Evolutionary conservation across 2,113 vertebrate species (phyloP).

Genomic region (Dermatemys mawii): DNA sequence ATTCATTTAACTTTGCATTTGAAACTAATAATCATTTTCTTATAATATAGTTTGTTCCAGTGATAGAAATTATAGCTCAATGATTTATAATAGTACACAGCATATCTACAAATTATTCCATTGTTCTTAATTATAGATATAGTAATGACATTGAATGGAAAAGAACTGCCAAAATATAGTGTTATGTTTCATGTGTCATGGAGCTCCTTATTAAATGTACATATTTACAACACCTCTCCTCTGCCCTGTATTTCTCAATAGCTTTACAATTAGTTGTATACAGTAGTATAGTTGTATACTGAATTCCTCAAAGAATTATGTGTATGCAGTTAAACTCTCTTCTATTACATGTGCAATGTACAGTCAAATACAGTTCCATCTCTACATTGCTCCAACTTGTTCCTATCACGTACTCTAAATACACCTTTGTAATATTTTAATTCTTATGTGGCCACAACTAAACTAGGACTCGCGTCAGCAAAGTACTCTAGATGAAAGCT

Average conservation of each 20-base stretch:
- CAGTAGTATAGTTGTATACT: neutral
- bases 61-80: constrained; percentile 70
- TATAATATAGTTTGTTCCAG: constrained; percentile 66
- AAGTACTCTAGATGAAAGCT: constrained; percentile 22
- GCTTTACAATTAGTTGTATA: neutral
- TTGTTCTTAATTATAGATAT: constrained; percentile 67
- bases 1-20: constrained; percentile 78
- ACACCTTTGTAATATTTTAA: neutral
- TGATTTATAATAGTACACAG: constrained; percentile 50
- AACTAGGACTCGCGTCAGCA: neutral
- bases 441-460: neutral
- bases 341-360: neutral
- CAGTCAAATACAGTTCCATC: neutral
- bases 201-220: constrained; percentile 11
- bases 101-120: constrained; percentile 62
- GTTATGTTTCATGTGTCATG: constrained; percentile 11
- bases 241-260: neutral
- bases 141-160: constrained; percentile 41
- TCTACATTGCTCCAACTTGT: neutral
- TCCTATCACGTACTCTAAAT: constrained; percentile 11
- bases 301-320: neutral
- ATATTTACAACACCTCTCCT: constrained; percentile 27
- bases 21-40: constrained; percentile 77
- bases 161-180: constrained; percentile 31
- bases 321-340: neutral